Evolutionary conservation across 2,888 invertebrate species (phyloP).

Genomic region (Biston stratarius): DNA sequence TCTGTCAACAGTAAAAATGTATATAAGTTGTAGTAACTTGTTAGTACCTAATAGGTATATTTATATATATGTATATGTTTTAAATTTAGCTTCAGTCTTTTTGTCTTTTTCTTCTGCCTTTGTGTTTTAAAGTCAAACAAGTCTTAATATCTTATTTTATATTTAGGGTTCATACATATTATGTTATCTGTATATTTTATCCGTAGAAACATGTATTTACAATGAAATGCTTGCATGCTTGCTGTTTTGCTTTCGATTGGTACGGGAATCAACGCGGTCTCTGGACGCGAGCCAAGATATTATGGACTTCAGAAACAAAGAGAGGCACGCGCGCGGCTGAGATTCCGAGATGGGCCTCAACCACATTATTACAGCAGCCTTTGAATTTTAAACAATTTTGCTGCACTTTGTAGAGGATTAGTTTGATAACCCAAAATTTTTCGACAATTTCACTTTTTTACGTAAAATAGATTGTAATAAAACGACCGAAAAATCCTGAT

Average conservation of each 20-base stretch:
- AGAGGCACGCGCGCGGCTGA: conserved; percentile 38
- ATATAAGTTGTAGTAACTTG: too few species aligned
- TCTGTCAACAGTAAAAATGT: too few species aligned
- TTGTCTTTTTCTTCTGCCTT: too few species aligned
- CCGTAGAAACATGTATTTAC: not conserved
- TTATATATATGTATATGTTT: too few species aligned
- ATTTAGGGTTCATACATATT: too few species aligned
- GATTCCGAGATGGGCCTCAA: conserved; percentile 19
- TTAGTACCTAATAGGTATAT: too few species aligned
- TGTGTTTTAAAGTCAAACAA: too few species aligned
- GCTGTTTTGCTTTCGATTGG: conserved; percentile 27
- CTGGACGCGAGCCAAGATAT: conserved; percentile 42
- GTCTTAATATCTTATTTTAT: too few species aligned
- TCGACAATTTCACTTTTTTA: not conserved
- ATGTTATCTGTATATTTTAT: too few species aligned
- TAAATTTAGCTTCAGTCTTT: too few species aligned
- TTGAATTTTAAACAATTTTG: conserved; percentile 9
- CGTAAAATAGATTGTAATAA: too few species aligned
- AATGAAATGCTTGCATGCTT: conserved; percentile 10
- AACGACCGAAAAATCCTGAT: too few species aligned
- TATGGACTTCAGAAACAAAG: conserved; percentile 41
- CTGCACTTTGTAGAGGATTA: not conserved
- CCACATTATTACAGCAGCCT: conserved; percentile 13
- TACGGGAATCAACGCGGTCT: conserved; percentile 38
- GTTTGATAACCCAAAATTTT: not conserved